Evolutionary conservation across 1,140 invertebrate genomes (phyloP), one percentile per base, ranked within the genome.

Genomic region (Lucilia cuprina): DNA sequence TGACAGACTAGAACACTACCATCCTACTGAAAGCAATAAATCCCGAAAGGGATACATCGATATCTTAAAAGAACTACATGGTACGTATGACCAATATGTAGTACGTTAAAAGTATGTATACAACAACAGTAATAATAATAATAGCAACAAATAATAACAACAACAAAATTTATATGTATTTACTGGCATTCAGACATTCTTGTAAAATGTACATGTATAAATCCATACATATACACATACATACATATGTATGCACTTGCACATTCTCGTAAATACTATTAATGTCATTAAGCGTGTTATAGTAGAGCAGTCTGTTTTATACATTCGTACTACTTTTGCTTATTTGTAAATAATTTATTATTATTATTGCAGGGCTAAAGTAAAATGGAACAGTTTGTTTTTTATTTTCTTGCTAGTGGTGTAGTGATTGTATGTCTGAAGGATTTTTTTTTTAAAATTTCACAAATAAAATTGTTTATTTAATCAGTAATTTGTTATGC

Each of bases 261-360:
- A 65, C 60, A 65, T 19, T n/a, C 65, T 70, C 65, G 19, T 70
- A 70, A 70, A 21, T 70, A 21, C 65, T 25, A 70, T 70, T 70
- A 70, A 70, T 70, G 65, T 19, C 65, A 70, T 70, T 70, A 70
- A 70, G 21, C 65, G 65, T 21, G 65, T 70, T 70, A 3, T 70
- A 19, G 55, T 60, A 60, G 55, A n/a, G 65, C 65, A 70, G 65
- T 70, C 65, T 60, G 65, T 21, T 70, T 70, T 41, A 10, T 10
- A 41, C 41, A 41, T 41, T 41, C 41, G 65, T 70, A 70, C 65
- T 70, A 70, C 65, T 70, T 60, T 60, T 70, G 65, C 65, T 19
- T 70, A 70, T 70, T 70, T 70, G 65, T 70, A 70, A 70, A 70
- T 70, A 70, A 70, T 70, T 70, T 70, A 70, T 70, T 70, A 70